phyloP scores from a whole-genome alignment of 1,140 invertebrate species.

The Nasonia giraulti region DNA sequence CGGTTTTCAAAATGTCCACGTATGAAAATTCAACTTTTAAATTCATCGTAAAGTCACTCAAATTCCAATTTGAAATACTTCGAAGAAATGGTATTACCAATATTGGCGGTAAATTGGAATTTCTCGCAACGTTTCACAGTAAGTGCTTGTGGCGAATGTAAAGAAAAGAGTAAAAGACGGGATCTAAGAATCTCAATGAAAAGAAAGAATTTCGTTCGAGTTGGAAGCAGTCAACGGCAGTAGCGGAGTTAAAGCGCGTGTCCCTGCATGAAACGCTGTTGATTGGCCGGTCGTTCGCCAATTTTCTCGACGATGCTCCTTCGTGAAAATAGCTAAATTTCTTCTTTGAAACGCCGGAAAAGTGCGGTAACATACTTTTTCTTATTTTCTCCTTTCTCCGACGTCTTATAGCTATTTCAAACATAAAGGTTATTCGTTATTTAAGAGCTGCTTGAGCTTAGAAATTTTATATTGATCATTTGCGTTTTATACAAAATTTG shows the following conservation, averaged over 20 bases:
- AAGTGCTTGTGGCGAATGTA: conserved; percentile 18
- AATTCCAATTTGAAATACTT: background rate
- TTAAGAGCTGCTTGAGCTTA: background rate
- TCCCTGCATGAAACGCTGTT: conserved; percentile 59
- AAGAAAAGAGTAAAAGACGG: conserved; percentile 16
- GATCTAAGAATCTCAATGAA: conserved; percentile 25
- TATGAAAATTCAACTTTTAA: no score
- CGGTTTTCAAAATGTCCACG: no score
- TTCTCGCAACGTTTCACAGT: background rate
- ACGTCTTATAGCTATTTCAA: background rate
- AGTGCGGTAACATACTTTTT: conserved; percentile 56
- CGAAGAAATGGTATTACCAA: background rate
- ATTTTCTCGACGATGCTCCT: conserved; percentile 67
- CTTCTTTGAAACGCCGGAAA: conserved; percentile 71
- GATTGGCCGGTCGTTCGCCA: conserved; percentile 70
- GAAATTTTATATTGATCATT: no score
- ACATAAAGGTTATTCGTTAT: background rate
- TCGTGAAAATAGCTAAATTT: conserved; percentile 73
- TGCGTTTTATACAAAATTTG: no score
- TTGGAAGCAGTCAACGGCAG: background rate
- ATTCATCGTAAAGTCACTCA: background rate
- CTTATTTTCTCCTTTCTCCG: background rate
- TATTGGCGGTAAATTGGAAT: conserved; percentile 1
- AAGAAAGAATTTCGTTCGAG: conserved; percentile 37
- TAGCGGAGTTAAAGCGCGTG: conserved; percentile 20